These are phyloP conservation scores for Isurus oxyrinchus DNA, from an alignment of 2,113 vertebrate genomes.

Conservation along the genomic window DNA sequence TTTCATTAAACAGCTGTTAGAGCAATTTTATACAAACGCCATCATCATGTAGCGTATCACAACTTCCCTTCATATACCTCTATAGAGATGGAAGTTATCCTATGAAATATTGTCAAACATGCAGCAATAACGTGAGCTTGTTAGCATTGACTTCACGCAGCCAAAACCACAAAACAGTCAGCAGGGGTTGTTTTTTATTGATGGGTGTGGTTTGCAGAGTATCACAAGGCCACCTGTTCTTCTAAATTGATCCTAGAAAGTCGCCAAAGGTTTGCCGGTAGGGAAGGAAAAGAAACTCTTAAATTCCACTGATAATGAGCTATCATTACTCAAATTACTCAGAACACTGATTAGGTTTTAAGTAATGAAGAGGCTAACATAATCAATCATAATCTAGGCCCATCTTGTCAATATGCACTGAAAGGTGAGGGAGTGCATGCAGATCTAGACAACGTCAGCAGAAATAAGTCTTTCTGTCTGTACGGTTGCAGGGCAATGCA, in stretches of 20 bases:
- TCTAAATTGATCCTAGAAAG: constrained; percentile 57
- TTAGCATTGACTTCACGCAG: not conserved
- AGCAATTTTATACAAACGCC: too few relatives aligned
- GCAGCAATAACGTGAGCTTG: not conserved
- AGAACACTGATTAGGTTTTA: constrained; percentile 96
- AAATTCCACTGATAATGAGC: constrained; percentile 97
- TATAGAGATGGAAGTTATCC: not conserved
- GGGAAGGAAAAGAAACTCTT: constrained; percentile 83
- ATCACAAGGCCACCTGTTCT: constrained; percentile 4
- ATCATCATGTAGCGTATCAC: too few relatives aligned
- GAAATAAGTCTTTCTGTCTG: constrained; percentile 37
- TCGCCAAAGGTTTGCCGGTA: constrained; percentile 64
- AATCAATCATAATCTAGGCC: constrained; percentile 97
- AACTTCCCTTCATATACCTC: not conserved
- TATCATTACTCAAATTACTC: constrained; percentile 99
- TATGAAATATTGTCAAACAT: not conserved
- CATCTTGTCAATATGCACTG: constrained; percentile 67
- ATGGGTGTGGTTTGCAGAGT: not conserved
- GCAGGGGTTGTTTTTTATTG: constrained; percentile 3
- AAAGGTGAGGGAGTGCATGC: not conserved
- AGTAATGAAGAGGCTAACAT: constrained; percentile 98
- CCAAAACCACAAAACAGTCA: not conserved
- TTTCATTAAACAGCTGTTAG: not conserved
- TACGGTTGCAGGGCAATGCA: not conserved
- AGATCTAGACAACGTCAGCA: constrained; percentile 26